Percentiles rank a stretch among this genome's conserved stretches.
phyloP scores from a whole-genome alignment of 1,140 invertebrate species.

The Drosophila orena region DNA sequence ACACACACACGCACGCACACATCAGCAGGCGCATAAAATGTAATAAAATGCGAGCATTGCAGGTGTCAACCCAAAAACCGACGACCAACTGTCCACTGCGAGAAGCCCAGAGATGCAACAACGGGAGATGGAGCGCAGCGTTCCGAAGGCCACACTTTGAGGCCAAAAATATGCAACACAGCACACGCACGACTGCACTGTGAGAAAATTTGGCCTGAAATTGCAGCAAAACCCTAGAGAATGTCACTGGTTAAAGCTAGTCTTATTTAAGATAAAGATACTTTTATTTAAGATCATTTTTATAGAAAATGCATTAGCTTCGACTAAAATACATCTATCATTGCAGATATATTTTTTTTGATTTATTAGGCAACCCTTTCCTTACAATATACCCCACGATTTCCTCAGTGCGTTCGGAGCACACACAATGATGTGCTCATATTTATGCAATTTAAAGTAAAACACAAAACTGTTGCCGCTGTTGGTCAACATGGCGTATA shows the following conservation, averaged over 20 bases:
- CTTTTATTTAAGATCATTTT: too few relatives aligned
- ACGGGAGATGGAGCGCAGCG: conserved; percentile 16
- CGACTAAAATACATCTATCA: too few relatives aligned
- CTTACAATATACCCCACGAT: not conserved
- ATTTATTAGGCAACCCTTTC: too few relatives aligned
- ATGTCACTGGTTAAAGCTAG: too few relatives aligned
- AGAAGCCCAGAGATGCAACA: conserved; percentile 20
- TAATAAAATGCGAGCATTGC: conserved; percentile 81
- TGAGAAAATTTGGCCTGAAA: conserved; percentile 3
- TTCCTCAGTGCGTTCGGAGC: conserved; percentile 6
- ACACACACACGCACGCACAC: conserved; percentile 38
- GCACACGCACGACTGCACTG: conserved; percentile 22
- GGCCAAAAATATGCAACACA: conserved; percentile 71
- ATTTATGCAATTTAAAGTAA: conserved; percentile 83
- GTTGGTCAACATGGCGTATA: conserved; percentile 78
- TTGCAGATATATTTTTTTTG: too few relatives aligned
- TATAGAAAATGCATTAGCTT: too few relatives aligned
- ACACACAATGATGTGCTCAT: conserved; percentile 51
- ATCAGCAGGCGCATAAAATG: conserved; percentile 57
- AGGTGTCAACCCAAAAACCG: conserved; percentile 67
- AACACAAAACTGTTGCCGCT: conserved; percentile 74
- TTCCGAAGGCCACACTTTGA: conserved; percentile 70
- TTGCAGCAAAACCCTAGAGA: not conserved
- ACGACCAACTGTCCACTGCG: conserved; percentile 63
- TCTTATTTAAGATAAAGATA: too few relatives aligned